Conservation (phyloP, 2,113 vertebrate genomes). For the Urocynchramus pylzowi region DNA sequence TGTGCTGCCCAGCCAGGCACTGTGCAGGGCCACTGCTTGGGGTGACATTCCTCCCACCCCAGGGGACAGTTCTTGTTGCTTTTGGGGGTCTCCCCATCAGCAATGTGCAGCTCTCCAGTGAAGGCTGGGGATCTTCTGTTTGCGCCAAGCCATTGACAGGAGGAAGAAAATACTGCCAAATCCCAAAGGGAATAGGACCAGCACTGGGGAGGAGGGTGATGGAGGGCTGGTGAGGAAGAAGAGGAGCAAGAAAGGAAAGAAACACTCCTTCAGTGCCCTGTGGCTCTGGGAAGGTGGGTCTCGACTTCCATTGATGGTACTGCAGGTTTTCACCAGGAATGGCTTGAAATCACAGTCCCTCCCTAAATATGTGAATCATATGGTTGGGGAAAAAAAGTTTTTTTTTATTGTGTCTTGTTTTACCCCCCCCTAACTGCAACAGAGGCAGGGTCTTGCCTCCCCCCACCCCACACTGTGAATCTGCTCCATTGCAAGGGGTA, state of each 20-base stretch:
- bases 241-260: not conserved
- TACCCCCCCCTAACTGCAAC: accelerated
- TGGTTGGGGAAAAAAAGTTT: not conserved
- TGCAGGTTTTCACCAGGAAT: not conserved
- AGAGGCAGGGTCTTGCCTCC: not conserved
- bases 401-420: not conserved
- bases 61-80: not conserved
- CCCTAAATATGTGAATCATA: not conserved
- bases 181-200: not conserved
- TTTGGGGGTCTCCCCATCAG: not conserved
- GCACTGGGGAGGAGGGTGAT: not conserved
- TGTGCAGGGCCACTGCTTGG: not conserved
- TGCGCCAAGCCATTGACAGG: not conserved
- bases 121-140: not conserved
- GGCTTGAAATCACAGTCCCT: not conserved
- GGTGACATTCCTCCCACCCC: not conserved
- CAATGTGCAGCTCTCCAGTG: not conserved
- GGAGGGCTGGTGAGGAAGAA: not conserved
- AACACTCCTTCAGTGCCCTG: accelerated
- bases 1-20: not conserved
- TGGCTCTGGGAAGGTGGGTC: not conserved
- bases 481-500: not conserved
- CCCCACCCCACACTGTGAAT: not conserved
- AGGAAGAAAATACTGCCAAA: conserved; percentile 32
- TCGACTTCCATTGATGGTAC: not conserved